Evolutionary conservation across 2,888 invertebrate species (phyloP), one percentile per base, ranked within the genome.

Genomic region (Nysson spinosus): DNA sequence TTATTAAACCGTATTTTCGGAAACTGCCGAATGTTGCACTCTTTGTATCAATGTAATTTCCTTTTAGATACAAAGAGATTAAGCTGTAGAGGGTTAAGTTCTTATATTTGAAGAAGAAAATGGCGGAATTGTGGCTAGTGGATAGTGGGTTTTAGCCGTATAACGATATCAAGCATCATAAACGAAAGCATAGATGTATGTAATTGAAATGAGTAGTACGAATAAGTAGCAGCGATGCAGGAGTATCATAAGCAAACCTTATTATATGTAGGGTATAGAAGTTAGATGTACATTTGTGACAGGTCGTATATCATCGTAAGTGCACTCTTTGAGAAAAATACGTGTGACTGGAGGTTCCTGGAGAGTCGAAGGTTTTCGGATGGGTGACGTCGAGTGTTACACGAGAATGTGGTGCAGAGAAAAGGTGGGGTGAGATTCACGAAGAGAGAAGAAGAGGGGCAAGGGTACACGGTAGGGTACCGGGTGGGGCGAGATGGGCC

Each of bases 401-500:
- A 69, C 58, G 69, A 74, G 66, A 70, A 49, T 57, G 73, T 68
- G 62, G 54, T 20, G 69, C 42, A 50, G 55, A 63, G 52, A 44
- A 57, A 46, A 47, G 39, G 67, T 46, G 55, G 22, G 35, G 35
- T 40, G 58, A 57, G 56, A n/a, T n/a, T n/a, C n/a, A n/a, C n/a
- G 49, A 57, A 60, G 71, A 50, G 70, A 49, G 68, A 75, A 51
- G 61, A 64, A 60, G 61, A 70, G 68, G 69, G 64, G 65, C 39
- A 58, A 66, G 58, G 68, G 64, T n/a, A n/a, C 67, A 68, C 68
- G 72, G 66, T 51, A 65, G 62, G 58, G 42, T 62, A 70, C 66
- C 72, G 75, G 75, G 79, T 68, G 73, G 75, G 76, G 78, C 71
- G 80, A 69, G 81, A 78, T 75, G 78, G 79, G 74, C 78, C 75